Evolutionary conservation across 2,113 vertebrate genomes (phyloP), one percentile per base, ranked within the genome.

Genomic region (Microtus richardsoni): DNA sequence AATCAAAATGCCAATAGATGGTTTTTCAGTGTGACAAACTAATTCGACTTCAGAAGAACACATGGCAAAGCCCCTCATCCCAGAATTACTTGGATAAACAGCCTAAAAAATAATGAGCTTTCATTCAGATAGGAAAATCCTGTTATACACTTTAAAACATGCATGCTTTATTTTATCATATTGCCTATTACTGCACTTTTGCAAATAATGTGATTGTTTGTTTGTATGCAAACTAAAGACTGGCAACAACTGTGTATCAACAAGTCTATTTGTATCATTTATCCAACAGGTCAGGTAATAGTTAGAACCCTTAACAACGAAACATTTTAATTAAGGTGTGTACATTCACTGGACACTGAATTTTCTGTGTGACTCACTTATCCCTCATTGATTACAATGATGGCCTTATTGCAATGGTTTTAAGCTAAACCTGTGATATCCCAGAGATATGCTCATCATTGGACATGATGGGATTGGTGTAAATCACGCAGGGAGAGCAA

Each of bases 21-120:
- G 54, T 83, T 91, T 74, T 79, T 79, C n/a, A 82, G 70, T 58
- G 41, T 83, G 44, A 54, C 10, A 77, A 88, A 90, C 28, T 89
- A 66, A 85, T 77, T 92, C 10, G 6, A 66, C 70, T 74, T 94
- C 73, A 83, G 77, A 96, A 83, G 62, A 87, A 26, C 26, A 91
- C 19, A 47, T 39, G 12, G 39, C 47, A 86, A 74, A 71, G 91
- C 39, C 60, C 39, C 24, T 74, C 49, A 83, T 3, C 24, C 21
- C 49, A 36, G 9, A 89, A 82, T 39, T 17, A n/a, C 30, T 41
- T 36, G 80, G 52, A 12, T 70, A 88, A 41, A 91, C 71, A 41
- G 58, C 21, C 49, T 2, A 85, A 88, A 87, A 68, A 36, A 71
- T 21, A 19, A 19, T 36, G 39, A 10, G 2, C 24, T 91, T 85